phyloP scores from a whole-genome alignment of 30 jellyfish, hydroid and myxozoan genomes.

The Sanderia malayensis region DNA sequence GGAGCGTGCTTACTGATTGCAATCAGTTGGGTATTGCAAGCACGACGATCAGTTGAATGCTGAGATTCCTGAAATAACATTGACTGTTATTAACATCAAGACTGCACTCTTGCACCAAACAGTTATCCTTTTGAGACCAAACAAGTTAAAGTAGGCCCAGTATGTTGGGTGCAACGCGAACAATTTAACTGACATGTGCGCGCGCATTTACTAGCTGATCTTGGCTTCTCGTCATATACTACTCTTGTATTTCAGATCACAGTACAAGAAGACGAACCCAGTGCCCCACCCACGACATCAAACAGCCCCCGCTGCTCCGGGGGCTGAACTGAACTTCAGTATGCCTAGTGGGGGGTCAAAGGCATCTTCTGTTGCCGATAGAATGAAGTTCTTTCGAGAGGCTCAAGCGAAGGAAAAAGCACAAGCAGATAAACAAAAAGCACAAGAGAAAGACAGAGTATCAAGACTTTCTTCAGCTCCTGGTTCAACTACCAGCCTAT shows the following conservation, averaged over 20 bases:
- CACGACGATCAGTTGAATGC: too few relatives aligned
- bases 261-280: slow-evolving; percentile 55
- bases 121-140: too few relatives aligned
- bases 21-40: too few relatives aligned
- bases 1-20: too few relatives aligned
- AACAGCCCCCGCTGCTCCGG: slow-evolving; percentile 67
- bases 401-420: slow-evolving; percentile 84
- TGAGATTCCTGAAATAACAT: too few relatives aligned
- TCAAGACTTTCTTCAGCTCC: slow-evolving; percentile 70
- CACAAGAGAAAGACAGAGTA: slow-evolving; percentile 49
- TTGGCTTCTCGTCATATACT: background rate
- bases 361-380: slow-evolving; percentile 69
- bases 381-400: slow-evolving; percentile 84
- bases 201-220: too few relatives aligned
- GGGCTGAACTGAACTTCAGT: slow-evolving; percentile 4
- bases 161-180: too few relatives aligned
- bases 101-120: too few relatives aligned
- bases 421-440: slow-evolving; percentile 57
- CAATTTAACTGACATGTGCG: too few relatives aligned
- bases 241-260: slow-evolving; percentile 10
- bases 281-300: slow-evolving; percentile 52
- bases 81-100: too few relatives aligned
- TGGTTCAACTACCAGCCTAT: slow-evolving; percentile 35
- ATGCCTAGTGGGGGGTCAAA: slow-evolving; percentile 55
- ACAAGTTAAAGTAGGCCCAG: too few relatives aligned